A percentile compares a stretch with the other conserved stretches of the same genome.
Evolutionary conservation across 2,888 invertebrate species (phyloP).

Genomic region (Pelosia muscerda): DNA sequence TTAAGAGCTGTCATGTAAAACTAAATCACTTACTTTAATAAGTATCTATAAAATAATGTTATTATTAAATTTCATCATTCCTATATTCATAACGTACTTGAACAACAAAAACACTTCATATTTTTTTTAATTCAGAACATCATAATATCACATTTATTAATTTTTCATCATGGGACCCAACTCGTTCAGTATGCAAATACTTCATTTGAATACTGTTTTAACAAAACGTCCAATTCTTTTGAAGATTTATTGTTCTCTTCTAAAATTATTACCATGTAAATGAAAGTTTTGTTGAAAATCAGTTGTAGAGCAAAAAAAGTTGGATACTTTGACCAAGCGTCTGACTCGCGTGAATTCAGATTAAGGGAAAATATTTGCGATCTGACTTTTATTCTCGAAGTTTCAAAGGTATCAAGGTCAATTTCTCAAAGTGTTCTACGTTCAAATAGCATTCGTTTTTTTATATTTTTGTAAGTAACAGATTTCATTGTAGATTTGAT

Average conservation of each 20-base stretch:
- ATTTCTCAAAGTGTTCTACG: background rate
- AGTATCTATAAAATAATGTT: background rate
- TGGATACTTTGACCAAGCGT: conserved; percentile 14
- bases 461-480: too few relatives aligned
- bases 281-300: conserved; percentile 27
- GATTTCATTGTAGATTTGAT: too few relatives aligned
- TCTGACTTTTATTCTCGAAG: conserved; percentile 1
- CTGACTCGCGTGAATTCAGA: conserved; percentile 18
- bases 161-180: background rate
- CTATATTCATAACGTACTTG: too few relatives aligned
- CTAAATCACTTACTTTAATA: background rate
- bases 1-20: too few relatives aligned
- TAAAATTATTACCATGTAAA: conserved; percentile 37
- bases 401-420: conserved; percentile 5
- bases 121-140: background rate
- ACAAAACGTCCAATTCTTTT: conserved; percentile 17
- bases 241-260: conserved; percentile 21
- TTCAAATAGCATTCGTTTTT: background rate
- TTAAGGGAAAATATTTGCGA: conserved; percentile 19
- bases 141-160: background rate
- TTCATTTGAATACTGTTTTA: conserved; percentile 7
- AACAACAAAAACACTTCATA: background rate
- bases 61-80: too few relatives aligned
- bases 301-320: conserved; percentile 32
- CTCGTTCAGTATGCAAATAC: conserved; percentile 13